phyloP scores from a whole-genome alignment of 2,113 vertebrate genomes.

The Neomonachus schauinslandi region DNA sequence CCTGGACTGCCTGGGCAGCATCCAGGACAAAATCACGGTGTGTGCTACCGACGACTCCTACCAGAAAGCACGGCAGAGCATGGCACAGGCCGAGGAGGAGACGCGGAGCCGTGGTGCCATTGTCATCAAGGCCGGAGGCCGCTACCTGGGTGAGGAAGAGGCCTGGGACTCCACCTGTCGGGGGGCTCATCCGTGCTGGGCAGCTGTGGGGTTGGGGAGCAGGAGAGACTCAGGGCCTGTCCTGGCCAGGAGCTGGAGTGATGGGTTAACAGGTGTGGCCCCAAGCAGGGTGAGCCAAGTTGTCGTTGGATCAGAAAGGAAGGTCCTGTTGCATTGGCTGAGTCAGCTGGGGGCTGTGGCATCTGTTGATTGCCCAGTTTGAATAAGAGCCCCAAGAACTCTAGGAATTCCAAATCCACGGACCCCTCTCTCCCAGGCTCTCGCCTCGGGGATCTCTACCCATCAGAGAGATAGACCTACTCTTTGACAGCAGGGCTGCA shows the following conservation, averaged over 20 bases:
- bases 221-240: not conserved
- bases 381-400: not conserved
- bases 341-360: not conserved
- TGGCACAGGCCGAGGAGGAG: conserved; percentile 98
- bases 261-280: not conserved
- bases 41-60: conserved; percentile 98
- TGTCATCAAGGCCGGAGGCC: conserved; percentile 96
- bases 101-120: conserved; percentile 96
- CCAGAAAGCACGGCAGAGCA: conserved; percentile 96
- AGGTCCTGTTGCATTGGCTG: not conserved
- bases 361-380: not conserved
- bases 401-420: not conserved
- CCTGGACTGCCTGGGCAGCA: conserved; percentile 96
- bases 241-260: not conserved
- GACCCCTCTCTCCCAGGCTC: not conserved
- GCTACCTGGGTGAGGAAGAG: conserved; percentile 92
- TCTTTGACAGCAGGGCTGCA: not conserved
- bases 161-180: fast-evolving
- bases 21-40: conserved; percentile 99
- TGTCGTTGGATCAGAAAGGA: not conserved
- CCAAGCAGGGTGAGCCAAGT: not conserved
- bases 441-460: not conserved
- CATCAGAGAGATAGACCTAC: not conserved
- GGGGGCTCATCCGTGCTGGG: not conserved
- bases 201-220: not conserved